phyloP scores from a whole-genome alignment of 2,797 vertebrate genomes.

The Poeciliopsis gracilis region DNA sequence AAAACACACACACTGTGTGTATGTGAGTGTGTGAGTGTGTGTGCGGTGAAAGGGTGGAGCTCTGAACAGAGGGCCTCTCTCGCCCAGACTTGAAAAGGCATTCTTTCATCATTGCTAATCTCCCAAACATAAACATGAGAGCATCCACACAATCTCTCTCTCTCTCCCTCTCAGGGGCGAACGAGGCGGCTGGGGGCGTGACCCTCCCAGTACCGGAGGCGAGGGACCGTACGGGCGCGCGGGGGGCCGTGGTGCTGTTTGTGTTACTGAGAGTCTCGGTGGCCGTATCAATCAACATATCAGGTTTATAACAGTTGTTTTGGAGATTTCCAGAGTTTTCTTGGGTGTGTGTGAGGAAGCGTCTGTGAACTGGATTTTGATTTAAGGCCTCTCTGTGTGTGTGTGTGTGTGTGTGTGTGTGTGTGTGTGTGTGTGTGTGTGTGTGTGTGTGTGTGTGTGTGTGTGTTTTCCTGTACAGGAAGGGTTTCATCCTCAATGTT shows the following conservation, averaged over 20 bases:
- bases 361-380: conserved; percentile 17
- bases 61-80: conserved; percentile 72
- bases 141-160: conserved; percentile 70
- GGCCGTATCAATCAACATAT: conserved; percentile 70
- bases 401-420: conserved; percentile 33
- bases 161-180: conserved; percentile 46
- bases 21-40: conserved; percentile 21
- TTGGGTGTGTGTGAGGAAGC: conserved; percentile 21
- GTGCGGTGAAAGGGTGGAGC: conserved; percentile 71
- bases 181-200: conserved; percentile 31
- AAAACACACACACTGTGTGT: conserved; percentile 9
- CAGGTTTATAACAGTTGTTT: conserved; percentile 61
- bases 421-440: conserved; percentile 27
- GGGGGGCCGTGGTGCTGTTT: conserved; percentile 65
- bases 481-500: conserved; percentile 61
- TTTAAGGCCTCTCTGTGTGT: neutral
- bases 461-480: conserved; percentile 43
- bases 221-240: conserved; percentile 55
- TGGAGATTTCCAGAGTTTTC: conserved; percentile 25
- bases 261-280: conserved; percentile 58
- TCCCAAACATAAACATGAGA: conserved; percentile 85
- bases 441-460: conserved; percentile 25
- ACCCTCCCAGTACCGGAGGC: conserved; percentile 74
- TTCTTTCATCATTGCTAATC: conserved; percentile 87
- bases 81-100: conserved; percentile 83